Conservation (phyloP, 2,888 invertebrate species). For the Rugalucina vietnamica region DNA sequence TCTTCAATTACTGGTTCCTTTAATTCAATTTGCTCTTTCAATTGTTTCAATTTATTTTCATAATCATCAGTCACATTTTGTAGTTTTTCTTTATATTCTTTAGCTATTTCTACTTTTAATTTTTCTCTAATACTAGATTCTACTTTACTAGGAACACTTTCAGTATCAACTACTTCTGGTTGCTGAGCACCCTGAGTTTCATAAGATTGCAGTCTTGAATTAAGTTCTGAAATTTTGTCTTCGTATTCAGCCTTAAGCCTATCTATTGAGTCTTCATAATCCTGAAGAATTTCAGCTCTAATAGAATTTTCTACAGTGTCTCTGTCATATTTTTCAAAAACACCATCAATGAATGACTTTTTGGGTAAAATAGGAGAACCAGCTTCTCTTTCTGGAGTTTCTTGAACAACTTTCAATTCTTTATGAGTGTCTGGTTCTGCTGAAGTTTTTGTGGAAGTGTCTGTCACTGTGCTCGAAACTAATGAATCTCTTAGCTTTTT, state of each 20-base stretch:
- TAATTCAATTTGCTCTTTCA: constrained; percentile 48
- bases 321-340: constrained; percentile 29
- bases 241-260: constrained; percentile 62
- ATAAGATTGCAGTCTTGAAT: constrained; percentile 44
- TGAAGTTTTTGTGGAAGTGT: neutral
- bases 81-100: constrained; percentile 59
- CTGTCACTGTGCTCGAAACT: neutral
- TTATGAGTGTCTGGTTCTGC: constrained; percentile 23
- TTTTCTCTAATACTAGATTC: constrained; percentile 48
- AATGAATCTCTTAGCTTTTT: constrained; percentile 1
- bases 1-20: constrained; percentile 22
- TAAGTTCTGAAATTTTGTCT: constrained; percentile 54
- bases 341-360: neutral
- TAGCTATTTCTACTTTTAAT: constrained; percentile 52
- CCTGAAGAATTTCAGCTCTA: constrained; percentile 54
- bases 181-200: constrained; percentile 46
- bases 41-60: constrained; percentile 58
- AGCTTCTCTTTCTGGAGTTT: constrained; percentile 22
- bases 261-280: constrained; percentile 65
- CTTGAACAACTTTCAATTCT: constrained; percentile 15
- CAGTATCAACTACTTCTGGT: constrained; percentile 30
- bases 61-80: constrained; percentile 59
- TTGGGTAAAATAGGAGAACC: neutral
- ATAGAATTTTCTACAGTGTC: constrained; percentile 55
- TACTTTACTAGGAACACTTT: constrained; percentile 36